Evolutionary conservation across 1,140 invertebrate genomes (phyloP).

Genomic region (Zophobas morio): DNA sequence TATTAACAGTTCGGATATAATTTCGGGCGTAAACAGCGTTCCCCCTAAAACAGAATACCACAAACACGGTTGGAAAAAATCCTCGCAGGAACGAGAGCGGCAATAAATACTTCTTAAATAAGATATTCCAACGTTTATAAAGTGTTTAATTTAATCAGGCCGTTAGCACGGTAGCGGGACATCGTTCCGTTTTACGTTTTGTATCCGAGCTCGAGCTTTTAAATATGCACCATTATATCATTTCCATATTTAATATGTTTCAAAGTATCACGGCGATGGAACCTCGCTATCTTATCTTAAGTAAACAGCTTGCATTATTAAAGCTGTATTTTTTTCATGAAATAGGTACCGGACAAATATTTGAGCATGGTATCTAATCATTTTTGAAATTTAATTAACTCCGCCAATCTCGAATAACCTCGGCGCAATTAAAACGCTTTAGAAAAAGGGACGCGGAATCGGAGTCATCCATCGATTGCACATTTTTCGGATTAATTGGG

Average conservation of each 20-base stretch:
- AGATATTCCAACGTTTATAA: constrained; percentile 27
- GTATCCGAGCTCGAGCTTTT: constrained; percentile 8
- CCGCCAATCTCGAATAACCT: constrained; percentile 20
- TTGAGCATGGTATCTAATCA: constrained; percentile 44
- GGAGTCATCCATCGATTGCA: too few species aligned
- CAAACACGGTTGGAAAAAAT: neutral
- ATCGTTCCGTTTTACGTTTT: constrained; percentile 21
- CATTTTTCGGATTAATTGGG: neutral
- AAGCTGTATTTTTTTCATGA: constrained; percentile 44
- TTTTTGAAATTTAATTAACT: constrained; percentile 47
- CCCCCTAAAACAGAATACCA: neutral
- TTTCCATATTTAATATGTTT: constrained; percentile 48
- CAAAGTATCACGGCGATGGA: constrained; percentile 26
- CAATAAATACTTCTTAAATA: constrained; percentile 16
- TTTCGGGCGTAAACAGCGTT: constrained; percentile 15
- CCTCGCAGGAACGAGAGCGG: neutral
- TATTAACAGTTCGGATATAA: constrained; percentile 9
- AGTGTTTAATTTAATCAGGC: constrained; percentile 35
- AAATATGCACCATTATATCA: constrained; percentile 40
- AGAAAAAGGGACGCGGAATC: too few species aligned
- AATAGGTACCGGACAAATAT: constrained; percentile 45
- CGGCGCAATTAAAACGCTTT: constrained; percentile 13
- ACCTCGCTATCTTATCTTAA: constrained; percentile 46
- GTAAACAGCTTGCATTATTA: constrained; percentile 45
- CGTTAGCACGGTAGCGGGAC: constrained; percentile 14